Evolutionary conservation across 2,888 invertebrate species (phyloP).

Genomic region (Scelioninae gen. 2): DNA sequence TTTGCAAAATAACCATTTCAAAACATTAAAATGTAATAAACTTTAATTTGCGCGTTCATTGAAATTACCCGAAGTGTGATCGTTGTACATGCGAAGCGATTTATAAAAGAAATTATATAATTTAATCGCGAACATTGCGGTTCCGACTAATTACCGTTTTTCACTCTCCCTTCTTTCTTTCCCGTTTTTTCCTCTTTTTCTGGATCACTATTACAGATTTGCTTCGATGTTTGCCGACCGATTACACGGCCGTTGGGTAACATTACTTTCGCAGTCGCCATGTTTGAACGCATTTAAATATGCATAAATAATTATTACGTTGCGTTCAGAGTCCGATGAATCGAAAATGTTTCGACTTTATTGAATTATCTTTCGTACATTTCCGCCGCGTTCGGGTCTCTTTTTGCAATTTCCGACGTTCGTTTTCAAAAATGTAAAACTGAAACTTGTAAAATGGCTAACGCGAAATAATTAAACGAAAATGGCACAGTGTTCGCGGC

Average conservation of each 20-base stretch:
- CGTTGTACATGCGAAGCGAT: conserved; percentile 44
- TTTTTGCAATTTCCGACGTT: too few species aligned
- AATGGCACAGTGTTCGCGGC: too few species aligned
- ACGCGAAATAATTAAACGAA: too few species aligned
- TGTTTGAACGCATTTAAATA: conserved; percentile 25
- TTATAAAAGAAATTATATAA: conserved; percentile 53
- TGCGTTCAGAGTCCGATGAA: neutral
- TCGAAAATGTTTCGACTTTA: conserved; percentile 3
- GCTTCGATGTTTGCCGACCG: conserved; percentile 12
- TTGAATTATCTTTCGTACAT: conserved; percentile 8
- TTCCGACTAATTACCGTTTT: conserved; percentile 9
- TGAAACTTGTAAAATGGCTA: too few species aligned
- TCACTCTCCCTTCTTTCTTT: conserved; percentile 12
- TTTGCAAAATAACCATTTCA: conserved; percentile 41
- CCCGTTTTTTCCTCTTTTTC: too few species aligned
- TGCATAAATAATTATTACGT: conserved; percentile 20
- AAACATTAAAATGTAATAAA: conserved; percentile 55
- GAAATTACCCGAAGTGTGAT: conserved; percentile 46
- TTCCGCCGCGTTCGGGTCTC: neutral
- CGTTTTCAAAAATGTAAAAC: too few species aligned
- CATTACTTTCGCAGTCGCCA: conserved; percentile 25
- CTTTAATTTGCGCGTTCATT: conserved; percentile 47
- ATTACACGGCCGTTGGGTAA: neutral
- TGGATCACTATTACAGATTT: too few species aligned
- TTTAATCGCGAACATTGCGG: conserved; percentile 36